These are phyloP conservation scores for Montipora sp. DNA, from an alignment of 64 coral and sea anemone genomes.

Conservation along the genomic window DNA sequence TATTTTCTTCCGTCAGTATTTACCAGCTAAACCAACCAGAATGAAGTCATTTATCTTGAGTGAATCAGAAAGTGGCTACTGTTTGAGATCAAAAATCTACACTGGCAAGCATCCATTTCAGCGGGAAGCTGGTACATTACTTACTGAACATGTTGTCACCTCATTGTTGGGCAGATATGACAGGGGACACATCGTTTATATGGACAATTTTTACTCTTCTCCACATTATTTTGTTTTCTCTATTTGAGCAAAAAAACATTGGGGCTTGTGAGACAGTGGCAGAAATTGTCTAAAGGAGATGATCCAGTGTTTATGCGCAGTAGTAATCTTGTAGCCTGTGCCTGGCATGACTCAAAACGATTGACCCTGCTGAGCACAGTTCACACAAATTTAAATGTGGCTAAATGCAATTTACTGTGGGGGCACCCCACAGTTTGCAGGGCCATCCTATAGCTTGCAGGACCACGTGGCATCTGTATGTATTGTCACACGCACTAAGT, in stretches of 20 bases:
- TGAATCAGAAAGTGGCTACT: constrained; percentile 78
- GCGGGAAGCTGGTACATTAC: constrained; percentile 12
- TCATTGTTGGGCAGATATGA: constrained; percentile 63
- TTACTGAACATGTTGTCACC: constrained; percentile 52
- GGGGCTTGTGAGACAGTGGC: constrained; percentile 53
- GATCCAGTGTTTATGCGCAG: constrained; percentile 54
- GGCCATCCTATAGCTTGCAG: too few species aligned
- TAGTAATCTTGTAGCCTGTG: constrained; percentile 74
- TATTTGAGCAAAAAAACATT: constrained; percentile 64
- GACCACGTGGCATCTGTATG: too few species aligned
- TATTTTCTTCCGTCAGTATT: constrained; percentile 65
- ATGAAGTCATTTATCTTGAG: constrained; percentile 70
- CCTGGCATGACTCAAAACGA: constrained; percentile 73
- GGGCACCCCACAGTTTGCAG: too few species aligned
- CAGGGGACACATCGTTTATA: constrained; percentile 77
- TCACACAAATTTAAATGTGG: constrained; percentile 58
- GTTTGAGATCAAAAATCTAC: constrained; percentile 60
- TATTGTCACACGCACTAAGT: too few species aligned
- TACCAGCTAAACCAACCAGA: constrained; percentile 67
- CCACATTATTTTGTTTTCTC: constrained; percentile 46
- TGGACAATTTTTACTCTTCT: constrained; percentile 74
- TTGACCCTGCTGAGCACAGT: constrained; percentile 64
- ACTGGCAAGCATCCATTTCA: constrained; percentile 64
- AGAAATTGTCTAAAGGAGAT: constrained; percentile 62
- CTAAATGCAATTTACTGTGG: too few species aligned